These are phyloP conservation scores for Leptinotarsa tumamoca DNA, from an alignment of 2,888 invertebrate species.

Conservation along the genomic window DNA sequence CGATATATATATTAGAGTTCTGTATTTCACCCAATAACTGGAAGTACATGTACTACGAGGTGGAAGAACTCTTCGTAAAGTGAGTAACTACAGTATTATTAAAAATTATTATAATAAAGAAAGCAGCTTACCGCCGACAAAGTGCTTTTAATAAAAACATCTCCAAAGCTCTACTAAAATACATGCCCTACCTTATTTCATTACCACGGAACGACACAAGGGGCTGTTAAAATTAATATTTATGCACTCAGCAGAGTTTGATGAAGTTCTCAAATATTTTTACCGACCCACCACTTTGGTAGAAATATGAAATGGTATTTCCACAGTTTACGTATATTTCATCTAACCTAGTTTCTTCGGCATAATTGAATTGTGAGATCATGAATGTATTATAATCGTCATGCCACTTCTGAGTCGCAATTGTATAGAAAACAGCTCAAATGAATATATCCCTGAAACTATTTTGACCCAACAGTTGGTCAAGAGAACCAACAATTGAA, in stretches of 20 bases:
- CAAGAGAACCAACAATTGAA: no score
- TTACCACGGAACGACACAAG: conserved; percentile 16
- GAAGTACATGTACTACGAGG: neutral
- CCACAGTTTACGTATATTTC: neutral
- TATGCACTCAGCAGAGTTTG: neutral
- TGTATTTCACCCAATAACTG: no score
- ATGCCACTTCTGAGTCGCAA: no score
- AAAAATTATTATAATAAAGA: conserved; percentile 44
- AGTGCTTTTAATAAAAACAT: conserved; percentile 39
- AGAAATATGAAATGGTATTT: neutral
- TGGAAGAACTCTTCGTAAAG: conserved; percentile 26
- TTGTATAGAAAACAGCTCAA: no score
- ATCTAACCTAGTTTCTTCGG: neutral
- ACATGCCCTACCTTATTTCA: conserved; percentile 34
- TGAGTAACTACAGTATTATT: conserved; percentile 32
- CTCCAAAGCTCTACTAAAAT: conserved; percentile 25
- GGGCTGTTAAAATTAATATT: conserved; percentile 10
- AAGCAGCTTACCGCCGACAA: conserved; percentile 31
- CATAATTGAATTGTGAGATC: no score
- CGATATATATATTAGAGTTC: no score
- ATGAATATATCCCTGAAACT: no score
- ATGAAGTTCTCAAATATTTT: neutral
- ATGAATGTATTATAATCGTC: no score
- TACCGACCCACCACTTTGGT: neutral
- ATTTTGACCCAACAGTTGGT: no score